Conservation (phyloP, 2,797 vertebrate species). For the Anguilla marmorata region DNA sequence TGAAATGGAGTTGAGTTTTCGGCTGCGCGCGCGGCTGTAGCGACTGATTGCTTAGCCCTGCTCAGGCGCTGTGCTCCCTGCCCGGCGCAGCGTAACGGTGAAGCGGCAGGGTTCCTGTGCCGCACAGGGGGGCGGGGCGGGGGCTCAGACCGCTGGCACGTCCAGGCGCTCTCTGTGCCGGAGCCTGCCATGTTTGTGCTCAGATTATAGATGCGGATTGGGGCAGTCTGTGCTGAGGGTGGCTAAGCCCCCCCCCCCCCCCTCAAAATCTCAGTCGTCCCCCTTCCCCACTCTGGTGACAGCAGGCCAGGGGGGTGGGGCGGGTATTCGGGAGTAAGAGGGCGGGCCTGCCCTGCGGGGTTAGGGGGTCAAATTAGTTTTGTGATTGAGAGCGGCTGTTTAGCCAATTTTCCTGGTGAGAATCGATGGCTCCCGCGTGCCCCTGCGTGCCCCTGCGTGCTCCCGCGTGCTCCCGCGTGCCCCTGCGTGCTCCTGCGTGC, state of each 20-base stretch:
- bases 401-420: neutral
- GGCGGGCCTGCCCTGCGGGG: constrained; percentile 33
- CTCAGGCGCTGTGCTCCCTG: too few species aligned
- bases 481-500: neutral
- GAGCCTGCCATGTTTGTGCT: constrained; percentile 55
- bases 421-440: neutral
- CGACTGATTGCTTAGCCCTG: too few species aligned
- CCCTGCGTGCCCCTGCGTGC: too few species aligned
- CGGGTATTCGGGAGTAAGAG: constrained; percentile 30
- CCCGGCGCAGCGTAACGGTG: too few species aligned
- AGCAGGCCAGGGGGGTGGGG: constrained; percentile 6
- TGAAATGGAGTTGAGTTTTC: too few species aligned
- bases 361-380: constrained; percentile 27
- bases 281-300: constrained; percentile 47
- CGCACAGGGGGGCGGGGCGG: neutral
- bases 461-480: neutral
- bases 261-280: neutral
- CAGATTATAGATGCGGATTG: constrained; percentile 50
- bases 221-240: neutral
- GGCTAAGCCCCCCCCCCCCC: neutral
- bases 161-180: constrained; percentile 35
- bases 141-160: constrained; percentile 29
- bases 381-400: neutral
- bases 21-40: too few species aligned
- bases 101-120: neutral